Evolutionary conservation across 2,888 invertebrate genomes (phyloP), one percentile per base, ranked within the genome.

Genomic region (Plagodis dolabraria): DNA sequence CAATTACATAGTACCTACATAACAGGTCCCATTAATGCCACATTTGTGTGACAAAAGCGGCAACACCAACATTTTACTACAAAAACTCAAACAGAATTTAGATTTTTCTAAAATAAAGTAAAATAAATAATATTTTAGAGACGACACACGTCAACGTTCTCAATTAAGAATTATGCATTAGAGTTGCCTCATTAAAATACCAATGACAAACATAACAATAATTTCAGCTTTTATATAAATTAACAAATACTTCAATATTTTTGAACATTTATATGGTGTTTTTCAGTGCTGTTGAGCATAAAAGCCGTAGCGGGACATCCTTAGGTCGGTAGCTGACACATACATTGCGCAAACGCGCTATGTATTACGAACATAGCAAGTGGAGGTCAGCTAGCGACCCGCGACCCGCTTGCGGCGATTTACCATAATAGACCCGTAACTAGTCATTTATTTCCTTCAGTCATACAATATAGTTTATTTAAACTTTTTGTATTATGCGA

Each of bases 391-490:
- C 1, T 9, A 33, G 11, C 33, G 40, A 33, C 35, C 34, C 49
- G 10, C 49, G 40, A 22, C 10, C 51, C n/a, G 33, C 52, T 34
- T 47, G 42, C 48, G 53, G 12, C 58, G 0, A 34, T 9, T 59
- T 77, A 77, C 71, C 75, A 69, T 74, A 51, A 60, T 75, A 7
- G 72, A 79, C 79, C 79, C 79, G 79, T 79, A 79, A 69, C 65
- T 63, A 64, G 57, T 63, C 48, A 63, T 53, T 64, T 52, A 49
- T 59, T 61, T 57, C 56, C 50, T 62, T 68, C 67, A 68, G 67
- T 68, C 65, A 64, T 62, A 60, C 53, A 66, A 64, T 48, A 66
- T 66, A 54, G 33, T 65, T 60, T 55, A 55, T 62, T 64, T 62
- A 55, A 60, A 63, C 59, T 65, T 61, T 67, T 9, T 38, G 5